Evolutionary conservation across 2,888 invertebrate species (phyloP).

Genomic region (Drosophila putrida): DNA sequence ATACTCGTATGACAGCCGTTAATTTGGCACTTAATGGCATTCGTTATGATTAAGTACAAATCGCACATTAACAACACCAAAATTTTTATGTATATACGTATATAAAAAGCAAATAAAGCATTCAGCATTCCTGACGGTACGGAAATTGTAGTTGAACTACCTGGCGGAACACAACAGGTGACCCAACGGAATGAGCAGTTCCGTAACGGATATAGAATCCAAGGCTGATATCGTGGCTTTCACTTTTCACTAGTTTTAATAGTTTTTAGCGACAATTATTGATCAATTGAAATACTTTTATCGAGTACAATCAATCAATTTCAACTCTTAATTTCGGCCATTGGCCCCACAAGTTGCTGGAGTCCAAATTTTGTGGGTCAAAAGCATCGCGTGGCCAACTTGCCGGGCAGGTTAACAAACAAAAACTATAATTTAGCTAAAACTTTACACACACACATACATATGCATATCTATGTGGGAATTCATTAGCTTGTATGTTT

Average conservation of each 20-base stretch:
- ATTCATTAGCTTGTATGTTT: slow-evolving; percentile 33
- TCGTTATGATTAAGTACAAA: slow-evolving; percentile 36
- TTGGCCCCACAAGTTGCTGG: slow-evolving; percentile 27
- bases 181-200: slow-evolving; percentile 39
- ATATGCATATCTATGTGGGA: slow-evolving; percentile 21
- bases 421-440: slow-evolving; percentile 9
- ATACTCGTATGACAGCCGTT: slow-evolving; percentile 38
- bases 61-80: not conserved
- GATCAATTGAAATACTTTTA: slow-evolving; percentile 2
- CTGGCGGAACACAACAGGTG: slow-evolving; percentile 42
- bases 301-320: slow-evolving; percentile 5
- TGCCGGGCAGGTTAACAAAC: slow-evolving; percentile 7
- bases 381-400: slow-evolving; percentile 35
- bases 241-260: slow-evolving; percentile 35
- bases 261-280: slow-evolving; percentile 8
- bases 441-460: not conserved
- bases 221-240: slow-evolving; percentile 48
- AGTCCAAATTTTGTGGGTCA: slow-evolving; percentile 62
- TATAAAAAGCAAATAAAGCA: slow-evolving; percentile 28
- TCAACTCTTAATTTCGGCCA: slow-evolving; percentile 20
- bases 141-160: slow-evolving; percentile 46
- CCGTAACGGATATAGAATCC: slow-evolving; percentile 42
- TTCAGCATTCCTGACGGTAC: slow-evolving; percentile 20
- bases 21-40: slow-evolving; percentile 36
- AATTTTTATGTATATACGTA: too few species aligned